Evolutionary conservation across 2,113 vertebrate genomes (phyloP).

Genomic region (Leptocoma aspasia): DNA sequence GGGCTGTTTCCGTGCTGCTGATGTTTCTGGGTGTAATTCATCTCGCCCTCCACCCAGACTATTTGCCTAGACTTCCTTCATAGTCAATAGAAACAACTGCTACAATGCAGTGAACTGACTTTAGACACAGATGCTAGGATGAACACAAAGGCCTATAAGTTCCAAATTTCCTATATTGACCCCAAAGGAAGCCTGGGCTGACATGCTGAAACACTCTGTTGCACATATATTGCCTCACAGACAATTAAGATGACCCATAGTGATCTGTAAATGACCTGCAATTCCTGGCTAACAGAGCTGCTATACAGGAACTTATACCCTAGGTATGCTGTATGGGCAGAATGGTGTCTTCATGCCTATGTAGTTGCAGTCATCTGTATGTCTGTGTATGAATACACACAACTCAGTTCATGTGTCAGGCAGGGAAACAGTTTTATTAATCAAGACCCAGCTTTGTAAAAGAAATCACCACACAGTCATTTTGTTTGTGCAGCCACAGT

Average conservation of each 20-base stretch:
- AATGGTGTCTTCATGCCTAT: not conserved
- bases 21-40: not conserved
- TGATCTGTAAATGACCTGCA: not conserved
- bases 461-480: not conserved
- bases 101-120: not conserved
- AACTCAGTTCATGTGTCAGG: not conserved
- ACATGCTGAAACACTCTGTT: not conserved
- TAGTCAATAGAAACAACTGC: not conserved
- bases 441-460: not conserved
- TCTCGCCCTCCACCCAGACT: not conserved
- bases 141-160: not conserved
- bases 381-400: not conserved
- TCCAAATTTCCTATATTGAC: not conserved
- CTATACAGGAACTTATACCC: not conserved
- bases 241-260: not conserved
- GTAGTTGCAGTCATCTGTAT: not conserved
- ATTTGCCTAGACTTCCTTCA: not conserved
- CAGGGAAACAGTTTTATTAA: not conserved
- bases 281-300: not conserved
- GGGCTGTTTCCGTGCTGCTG: not conserved
- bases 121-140: not conserved
- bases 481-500: not conserved
- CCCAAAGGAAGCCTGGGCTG: not conserved
- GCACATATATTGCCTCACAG: not conserved
- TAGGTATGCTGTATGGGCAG: not conserved